Evolutionary conservation across 1,140 invertebrate species (phyloP).

Genomic region (Streblospio benedicti): DNA sequence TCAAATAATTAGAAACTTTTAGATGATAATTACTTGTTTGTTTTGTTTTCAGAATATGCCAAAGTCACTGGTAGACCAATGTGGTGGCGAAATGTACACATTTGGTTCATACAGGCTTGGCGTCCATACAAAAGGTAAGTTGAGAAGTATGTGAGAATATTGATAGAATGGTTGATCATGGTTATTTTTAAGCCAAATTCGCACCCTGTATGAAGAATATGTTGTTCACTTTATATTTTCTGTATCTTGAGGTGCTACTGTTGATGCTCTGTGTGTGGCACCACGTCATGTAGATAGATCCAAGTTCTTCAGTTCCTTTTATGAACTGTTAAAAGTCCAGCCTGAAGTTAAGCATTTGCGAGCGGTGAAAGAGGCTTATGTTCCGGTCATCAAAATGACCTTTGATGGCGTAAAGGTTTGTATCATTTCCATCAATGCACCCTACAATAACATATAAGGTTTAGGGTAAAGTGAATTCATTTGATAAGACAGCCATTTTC

Average conservation of each 20-base stretch:
- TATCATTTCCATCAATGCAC: conserved; percentile 6
- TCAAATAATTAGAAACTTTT: no score
- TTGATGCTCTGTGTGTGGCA: conserved; percentile 95
- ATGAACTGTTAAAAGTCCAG: conserved; percentile 78
- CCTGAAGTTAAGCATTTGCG: conserved; percentile 74
- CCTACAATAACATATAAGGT: no score
- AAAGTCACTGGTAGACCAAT: conserved; percentile 44
- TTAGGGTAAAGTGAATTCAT: no score
- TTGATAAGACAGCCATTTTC: no score
- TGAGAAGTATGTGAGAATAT: neutral
- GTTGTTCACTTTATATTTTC: no score
- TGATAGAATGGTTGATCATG: conserved; percentile 6
- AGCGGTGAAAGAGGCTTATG: conserved; percentile 96
- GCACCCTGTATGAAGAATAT: no score
- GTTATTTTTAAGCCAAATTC: conserved; percentile 29
- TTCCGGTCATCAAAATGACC: conserved; percentile 98
- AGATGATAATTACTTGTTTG: no score
- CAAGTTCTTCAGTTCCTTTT: conserved; percentile 94
- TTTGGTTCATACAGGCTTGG: conserved; percentile 90
- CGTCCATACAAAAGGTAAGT: conserved; percentile 69
- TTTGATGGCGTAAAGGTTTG: conserved; percentile 88
- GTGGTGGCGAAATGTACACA: conserved; percentile 97
- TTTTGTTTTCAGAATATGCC: conserved; percentile 44
- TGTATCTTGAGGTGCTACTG: conserved; percentile 93
- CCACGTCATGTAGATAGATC: conserved; percentile 85